phyloP scores from a whole-genome alignment of 2,113 vertebrate species.

The Gasterosteus nipponicus region DNA sequence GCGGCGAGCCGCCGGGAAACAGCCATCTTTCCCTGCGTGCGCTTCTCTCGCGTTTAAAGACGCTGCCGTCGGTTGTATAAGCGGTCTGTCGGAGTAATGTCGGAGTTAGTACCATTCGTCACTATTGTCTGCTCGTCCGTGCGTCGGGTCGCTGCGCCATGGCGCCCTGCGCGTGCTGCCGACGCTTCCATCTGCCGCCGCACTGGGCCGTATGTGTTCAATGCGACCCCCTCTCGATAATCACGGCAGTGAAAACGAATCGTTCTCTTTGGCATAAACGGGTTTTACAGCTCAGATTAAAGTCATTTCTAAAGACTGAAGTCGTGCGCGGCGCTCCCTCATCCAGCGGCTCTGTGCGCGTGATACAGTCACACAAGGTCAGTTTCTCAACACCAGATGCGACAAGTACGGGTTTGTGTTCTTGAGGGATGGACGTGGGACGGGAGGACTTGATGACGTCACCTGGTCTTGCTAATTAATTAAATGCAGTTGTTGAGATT shows the following conservation, averaged over 20 bases:
- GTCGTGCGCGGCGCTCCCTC: too few relatives aligned
- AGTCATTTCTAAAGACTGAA: too few relatives aligned
- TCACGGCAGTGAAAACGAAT: neutral
- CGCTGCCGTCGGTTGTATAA: neutral
- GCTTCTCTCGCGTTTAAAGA: neutral
- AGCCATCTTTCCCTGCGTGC: conserved; percentile 17
- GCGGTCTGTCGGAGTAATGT: neutral
- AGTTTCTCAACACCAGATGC: neutral
- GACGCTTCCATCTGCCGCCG: neutral
- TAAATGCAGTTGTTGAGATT: too few relatives aligned
- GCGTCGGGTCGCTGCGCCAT: neutral
- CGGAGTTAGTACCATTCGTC: neutral
- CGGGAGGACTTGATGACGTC: too few relatives aligned
- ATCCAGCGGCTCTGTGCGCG: neutral
- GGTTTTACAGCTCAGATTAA: neutral
- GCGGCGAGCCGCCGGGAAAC: neutral
- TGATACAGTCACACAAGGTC: neutral
- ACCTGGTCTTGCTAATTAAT: too few relatives aligned
- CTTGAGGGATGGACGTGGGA: too few relatives aligned
- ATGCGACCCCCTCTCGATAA: neutral
- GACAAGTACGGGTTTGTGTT: too few relatives aligned
- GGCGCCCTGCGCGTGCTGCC: neutral
- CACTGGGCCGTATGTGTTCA: neutral
- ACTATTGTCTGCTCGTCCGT: neutral
- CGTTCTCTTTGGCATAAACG: neutral